Conservation (phyloP, 1,140 invertebrate species). For the Ceratosolen solmsi region DNA sequence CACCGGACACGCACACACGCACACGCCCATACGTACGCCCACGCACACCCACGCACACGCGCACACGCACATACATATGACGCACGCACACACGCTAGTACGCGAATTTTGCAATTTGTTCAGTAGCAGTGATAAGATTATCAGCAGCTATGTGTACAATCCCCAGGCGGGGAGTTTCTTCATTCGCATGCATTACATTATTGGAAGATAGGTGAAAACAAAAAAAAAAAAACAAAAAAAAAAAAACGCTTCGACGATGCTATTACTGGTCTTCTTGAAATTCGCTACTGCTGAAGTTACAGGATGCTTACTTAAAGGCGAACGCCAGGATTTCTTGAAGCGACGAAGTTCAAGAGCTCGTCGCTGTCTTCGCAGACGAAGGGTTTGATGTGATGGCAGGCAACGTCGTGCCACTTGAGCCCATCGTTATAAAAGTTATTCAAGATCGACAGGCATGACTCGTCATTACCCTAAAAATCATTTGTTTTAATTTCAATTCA, state of each 20-base stretch:
- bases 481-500: no score
- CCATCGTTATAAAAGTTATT: constrained; percentile 96
- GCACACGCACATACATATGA: no score
- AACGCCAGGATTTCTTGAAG: constrained; percentile 87
- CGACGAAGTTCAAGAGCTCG: constrained; percentile 91
- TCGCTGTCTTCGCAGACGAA: constrained; percentile 95
- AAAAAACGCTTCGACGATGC: background rate
- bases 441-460: constrained; percentile 90
- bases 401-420: constrained; percentile 93
- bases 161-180: background rate
- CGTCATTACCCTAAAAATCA: constrained; percentile 84
- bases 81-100: no score
- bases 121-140: background rate
- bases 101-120: background rate
- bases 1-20: no score
- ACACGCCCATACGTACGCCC: no score
- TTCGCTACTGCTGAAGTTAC: background rate
- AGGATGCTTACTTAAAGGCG: constrained; percentile 78
- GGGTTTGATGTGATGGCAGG: constrained; percentile 92
- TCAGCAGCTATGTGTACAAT: background rate
- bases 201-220: no score
- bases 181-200: background rate
- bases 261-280: background rate
- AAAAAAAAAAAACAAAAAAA: no score
- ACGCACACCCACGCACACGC: no score